A percentile compares a stretch with the other conserved stretches of the same genome.
Evolutionary conservation across 2,113 vertebrate genomes (phyloP).

Genomic region (Ptilonorhynchus violaceus): DNA sequence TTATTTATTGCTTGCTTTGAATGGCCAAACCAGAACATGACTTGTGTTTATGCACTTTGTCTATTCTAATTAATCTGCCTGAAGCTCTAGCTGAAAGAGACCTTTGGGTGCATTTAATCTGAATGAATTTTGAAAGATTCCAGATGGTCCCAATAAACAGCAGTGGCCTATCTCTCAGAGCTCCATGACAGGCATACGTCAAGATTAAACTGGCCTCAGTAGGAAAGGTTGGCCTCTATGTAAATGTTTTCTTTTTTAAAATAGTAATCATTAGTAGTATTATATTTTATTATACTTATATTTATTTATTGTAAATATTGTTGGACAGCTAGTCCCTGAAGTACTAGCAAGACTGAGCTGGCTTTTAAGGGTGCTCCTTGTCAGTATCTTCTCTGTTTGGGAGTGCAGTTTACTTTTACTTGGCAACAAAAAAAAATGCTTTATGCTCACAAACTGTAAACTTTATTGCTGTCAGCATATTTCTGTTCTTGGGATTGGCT

Average conservation of each 20-base stretch:
- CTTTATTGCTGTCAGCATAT: background rate
- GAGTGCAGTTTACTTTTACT: background rate
- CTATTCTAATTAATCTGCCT: slow-evolving; percentile 30
- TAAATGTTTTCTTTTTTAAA: background rate
- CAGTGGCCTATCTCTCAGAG: background rate
- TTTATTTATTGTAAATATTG: background rate
- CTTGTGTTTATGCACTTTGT: slow-evolving; percentile 23
- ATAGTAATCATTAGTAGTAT: background rate
- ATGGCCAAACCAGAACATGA: background rate
- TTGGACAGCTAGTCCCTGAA: background rate
- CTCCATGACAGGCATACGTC: background rate
- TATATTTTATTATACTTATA: accelerated
- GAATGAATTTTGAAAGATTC: background rate
- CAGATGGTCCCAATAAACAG: slow-evolving; percentile 8
- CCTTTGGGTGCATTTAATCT: slow-evolving; percentile 17
- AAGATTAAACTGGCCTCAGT: background rate
- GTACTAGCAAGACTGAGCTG: background rate
- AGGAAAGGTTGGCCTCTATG: background rate
- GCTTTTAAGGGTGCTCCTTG: background rate
- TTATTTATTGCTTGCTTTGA: slow-evolving; percentile 4
- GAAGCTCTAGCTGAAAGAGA: background rate
- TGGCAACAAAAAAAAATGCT: background rate
- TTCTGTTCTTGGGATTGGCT: background rate
- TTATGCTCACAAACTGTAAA: background rate
- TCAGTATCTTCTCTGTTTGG: background rate